These are phyloP conservation scores for Bergia puertoricense DNA, from an alignment of 92 coral and sea anemone species.

Conservation along the genomic window DNA sequence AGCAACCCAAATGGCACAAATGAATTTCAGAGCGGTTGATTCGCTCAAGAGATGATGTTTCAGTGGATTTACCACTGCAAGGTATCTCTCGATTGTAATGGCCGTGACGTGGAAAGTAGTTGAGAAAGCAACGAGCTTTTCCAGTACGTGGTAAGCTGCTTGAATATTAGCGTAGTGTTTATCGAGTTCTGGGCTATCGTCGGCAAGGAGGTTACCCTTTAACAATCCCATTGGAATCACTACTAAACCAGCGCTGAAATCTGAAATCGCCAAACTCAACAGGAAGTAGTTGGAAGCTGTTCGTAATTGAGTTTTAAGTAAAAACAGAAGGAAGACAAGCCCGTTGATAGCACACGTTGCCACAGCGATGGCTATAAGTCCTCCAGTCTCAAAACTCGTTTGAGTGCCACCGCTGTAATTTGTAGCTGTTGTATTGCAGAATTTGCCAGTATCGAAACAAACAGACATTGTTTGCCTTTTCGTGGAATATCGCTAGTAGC, in stretches of 20 bases:
- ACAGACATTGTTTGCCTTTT: constrained; percentile 3
- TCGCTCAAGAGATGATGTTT: constrained; percentile 25
- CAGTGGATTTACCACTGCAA: constrained; percentile 2
- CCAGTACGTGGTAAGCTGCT: constrained; percentile 30
- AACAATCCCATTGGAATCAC: constrained; percentile 31
- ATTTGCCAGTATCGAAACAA: neutral
- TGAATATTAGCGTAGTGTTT: neutral
- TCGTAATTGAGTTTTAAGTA: constrained; percentile 11
- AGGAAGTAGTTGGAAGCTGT: constrained; percentile 38
- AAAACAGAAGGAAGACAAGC: constrained; percentile 10
- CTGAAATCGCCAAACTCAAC: constrained; percentile 34
- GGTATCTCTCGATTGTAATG: constrained; percentile 33
- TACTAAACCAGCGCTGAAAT: constrained; percentile 16
- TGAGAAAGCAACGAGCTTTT: constrained; percentile 31
- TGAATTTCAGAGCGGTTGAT: neutral
- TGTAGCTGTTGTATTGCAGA: neutral
- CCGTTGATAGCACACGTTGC: constrained; percentile 10
- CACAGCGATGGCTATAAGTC: constrained; percentile 11
- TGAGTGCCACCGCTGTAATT: neutral
- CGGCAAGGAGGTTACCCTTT: neutral
- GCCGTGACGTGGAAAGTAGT: constrained; percentile 35
- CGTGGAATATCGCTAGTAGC: neutral
- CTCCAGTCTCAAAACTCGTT: neutral
- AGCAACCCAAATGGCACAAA: constrained; percentile 23
- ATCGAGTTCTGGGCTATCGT: neutral